phyloP scores from a whole-genome alignment of 2,797 vertebrate genomes.

The Hoplostethus atlanticus region DNA sequence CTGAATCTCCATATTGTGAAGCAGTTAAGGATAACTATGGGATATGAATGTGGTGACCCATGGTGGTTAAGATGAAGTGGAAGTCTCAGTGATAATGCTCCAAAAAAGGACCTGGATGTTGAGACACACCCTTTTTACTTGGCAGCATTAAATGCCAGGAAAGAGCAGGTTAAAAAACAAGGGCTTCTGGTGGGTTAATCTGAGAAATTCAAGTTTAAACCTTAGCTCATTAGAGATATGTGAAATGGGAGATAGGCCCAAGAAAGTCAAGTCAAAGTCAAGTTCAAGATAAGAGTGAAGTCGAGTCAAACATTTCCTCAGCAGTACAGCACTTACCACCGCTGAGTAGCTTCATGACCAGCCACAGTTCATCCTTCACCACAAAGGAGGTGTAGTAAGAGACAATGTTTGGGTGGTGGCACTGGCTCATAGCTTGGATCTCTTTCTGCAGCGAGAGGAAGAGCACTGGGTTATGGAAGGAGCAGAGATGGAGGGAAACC shows the following conservation, averaged over 20 bases:
- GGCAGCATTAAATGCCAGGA: background rate
- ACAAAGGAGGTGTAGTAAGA: conserved; percentile 98
- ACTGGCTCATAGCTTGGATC: conserved; percentile 99
- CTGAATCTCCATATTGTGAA: background rate
- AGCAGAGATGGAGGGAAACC: background rate
- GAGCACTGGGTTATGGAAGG: conserved; percentile 27
- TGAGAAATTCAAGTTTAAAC: conserved; percentile 19
- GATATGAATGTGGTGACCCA: background rate
- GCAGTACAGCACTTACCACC: conserved; percentile 88
- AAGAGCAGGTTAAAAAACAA: background rate
- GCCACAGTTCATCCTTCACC: conserved; percentile 98
- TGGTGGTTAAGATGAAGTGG: background rate
- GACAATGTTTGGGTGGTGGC: conserved; percentile 97
- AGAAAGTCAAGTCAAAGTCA: conserved; percentile 30
- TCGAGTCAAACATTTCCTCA: conserved; percentile 6
- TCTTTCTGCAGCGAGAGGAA: conserved; percentile 90
- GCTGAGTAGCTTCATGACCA: conserved; percentile 97
- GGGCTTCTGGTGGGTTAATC: background rate
- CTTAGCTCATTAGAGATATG: conserved; percentile 1
- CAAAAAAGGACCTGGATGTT: background rate
- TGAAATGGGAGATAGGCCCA: background rate
- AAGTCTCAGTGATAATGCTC: background rate
- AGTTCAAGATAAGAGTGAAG: conserved; percentile 24
- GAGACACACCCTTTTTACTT: too few species aligned
- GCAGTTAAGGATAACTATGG: background rate